A percentile compares a stretch with the other conserved stretches of the same genome.
These are phyloP conservation scores for Peromyscus eremicus DNA, from an alignment of 2,797 vertebrate species.

Conservation along the genomic window DNA sequence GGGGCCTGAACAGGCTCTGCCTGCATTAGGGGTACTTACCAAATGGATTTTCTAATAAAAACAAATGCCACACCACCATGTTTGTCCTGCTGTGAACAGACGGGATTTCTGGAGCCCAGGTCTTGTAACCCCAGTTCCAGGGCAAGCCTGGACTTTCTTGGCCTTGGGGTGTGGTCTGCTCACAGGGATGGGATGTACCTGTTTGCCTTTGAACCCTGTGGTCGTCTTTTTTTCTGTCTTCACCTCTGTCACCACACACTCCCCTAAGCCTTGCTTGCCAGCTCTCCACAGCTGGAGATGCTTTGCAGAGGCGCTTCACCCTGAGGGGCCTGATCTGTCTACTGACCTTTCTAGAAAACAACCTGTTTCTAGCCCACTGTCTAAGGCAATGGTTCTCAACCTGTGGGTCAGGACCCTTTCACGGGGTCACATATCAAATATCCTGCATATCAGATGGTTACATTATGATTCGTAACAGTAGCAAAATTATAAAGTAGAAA, in stretches of 20 bases:
- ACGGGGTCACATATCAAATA: neutral
- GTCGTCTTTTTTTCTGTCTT: neutral
- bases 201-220: neutral
- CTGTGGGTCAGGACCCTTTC: neutral
- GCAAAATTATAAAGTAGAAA: neutral
- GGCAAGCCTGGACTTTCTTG: neutral
- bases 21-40: constrained; percentile 48
- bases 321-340: neutral
- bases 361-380: neutral
- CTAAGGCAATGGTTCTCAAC: neutral
- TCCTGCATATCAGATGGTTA: neutral
- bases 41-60: constrained; percentile 83
- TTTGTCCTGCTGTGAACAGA: neutral
- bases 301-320: neutral
- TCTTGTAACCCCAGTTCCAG: neutral
- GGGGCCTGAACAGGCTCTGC: constrained; percentile 40
- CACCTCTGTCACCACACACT: rapidly evolving
- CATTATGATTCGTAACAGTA: neutral
- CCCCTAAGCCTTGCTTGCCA: no score
- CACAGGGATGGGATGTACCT: neutral
- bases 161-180: neutral
- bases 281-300: neutral
- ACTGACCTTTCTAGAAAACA: neutral
- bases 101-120: neutral
- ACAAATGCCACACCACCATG: constrained; percentile 36